phyloP scores from a whole-genome alignment of 2,888 invertebrate genomes.

The Lasius platythorax region DNA sequence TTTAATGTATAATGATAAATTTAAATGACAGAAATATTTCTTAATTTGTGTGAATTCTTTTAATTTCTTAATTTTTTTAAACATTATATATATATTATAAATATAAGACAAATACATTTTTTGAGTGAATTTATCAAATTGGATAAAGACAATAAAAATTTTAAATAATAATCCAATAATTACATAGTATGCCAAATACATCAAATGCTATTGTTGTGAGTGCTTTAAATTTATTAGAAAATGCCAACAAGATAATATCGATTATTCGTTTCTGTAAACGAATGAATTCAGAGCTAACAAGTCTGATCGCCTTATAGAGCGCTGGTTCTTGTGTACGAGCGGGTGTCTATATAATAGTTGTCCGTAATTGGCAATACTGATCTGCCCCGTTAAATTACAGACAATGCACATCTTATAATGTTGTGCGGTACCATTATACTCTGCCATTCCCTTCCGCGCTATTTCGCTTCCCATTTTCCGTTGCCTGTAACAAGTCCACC shows the following conservation, averaged over 20 bases:
- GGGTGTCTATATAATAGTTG: constrained; percentile 67
- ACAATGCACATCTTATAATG: constrained; percentile 78
- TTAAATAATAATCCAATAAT: neutral
- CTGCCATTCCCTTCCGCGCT: constrained; percentile 64
- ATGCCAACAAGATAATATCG: constrained; percentile 59
- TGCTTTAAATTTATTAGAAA: constrained; percentile 13
- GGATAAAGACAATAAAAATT: neutral
- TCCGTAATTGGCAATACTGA: constrained; percentile 79
- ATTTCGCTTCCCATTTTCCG: constrained; percentile 66
- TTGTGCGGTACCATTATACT: constrained; percentile 72
- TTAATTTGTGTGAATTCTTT: neutral
- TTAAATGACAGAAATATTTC: neutral
- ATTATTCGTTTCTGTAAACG: constrained; percentile 59
- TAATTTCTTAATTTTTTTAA: neutral
- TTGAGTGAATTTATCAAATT: neutral
- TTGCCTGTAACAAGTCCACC: constrained; percentile 61
- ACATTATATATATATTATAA: neutral
- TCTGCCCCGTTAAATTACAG: constrained; percentile 79
- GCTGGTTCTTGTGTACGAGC: constrained; percentile 52
- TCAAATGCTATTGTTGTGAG: neutral
- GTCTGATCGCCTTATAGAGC: constrained; percentile 70
- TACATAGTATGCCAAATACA: neutral
- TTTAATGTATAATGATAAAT: neutral
- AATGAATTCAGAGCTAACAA: constrained; percentile 67
- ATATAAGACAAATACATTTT: neutral